These are phyloP conservation scores for Buteo buteo DNA, from an alignment of 2,113 vertebrate genomes.

Conservation along the genomic window DNA sequence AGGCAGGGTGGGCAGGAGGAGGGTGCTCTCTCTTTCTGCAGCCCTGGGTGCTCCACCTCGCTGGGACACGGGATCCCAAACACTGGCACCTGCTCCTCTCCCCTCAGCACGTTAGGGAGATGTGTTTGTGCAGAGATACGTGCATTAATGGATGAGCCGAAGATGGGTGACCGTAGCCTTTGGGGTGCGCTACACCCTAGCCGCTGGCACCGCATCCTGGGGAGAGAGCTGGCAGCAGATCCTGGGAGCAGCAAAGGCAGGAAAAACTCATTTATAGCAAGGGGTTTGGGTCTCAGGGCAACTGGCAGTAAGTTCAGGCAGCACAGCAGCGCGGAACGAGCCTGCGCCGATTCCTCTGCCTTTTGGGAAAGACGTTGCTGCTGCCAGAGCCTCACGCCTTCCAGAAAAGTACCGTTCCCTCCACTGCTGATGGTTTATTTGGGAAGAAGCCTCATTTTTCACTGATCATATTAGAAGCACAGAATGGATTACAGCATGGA, in stretches of 20 bases:
- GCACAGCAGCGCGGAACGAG: not conserved
- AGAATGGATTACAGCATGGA: not conserved
- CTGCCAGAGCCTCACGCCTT: not conserved
- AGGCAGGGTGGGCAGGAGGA: not conserved
- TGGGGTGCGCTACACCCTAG: fast-evolving
- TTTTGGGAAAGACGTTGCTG: not conserved
- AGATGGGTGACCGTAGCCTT: not conserved
- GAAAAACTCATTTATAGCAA: not conserved
- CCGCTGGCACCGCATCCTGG: not conserved
- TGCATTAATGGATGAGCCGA: not conserved
- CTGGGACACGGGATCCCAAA: not conserved
- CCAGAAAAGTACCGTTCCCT: not conserved
- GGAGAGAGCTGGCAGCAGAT: not conserved
- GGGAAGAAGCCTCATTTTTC: conserved; percentile 40
- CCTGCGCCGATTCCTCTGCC: not conserved
- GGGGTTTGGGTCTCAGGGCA: not conserved
- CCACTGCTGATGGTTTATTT: not conserved
- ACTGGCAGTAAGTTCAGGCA: not conserved
- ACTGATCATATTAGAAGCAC: not conserved
- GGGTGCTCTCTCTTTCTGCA: not conserved
- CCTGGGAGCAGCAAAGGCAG: not conserved
- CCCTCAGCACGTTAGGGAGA: not conserved
- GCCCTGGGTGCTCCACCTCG: not conserved
- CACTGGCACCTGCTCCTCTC: not conserved
- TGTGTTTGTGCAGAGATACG: fast-evolving